phyloP scores from a whole-genome alignment of 1,140 invertebrate species.

The Temnothorax curvispinosus region DNA sequence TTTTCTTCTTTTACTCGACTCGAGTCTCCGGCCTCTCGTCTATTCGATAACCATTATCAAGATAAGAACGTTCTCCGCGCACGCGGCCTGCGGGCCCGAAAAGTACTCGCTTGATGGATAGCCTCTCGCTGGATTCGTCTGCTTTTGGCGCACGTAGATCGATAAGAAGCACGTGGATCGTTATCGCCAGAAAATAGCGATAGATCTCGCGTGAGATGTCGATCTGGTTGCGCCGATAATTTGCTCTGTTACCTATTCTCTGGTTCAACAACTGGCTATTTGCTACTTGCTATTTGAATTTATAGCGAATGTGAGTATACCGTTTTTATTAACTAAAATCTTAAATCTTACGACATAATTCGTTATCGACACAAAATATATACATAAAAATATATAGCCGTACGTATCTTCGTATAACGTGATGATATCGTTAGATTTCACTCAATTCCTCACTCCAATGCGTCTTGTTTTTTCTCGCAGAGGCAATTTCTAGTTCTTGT shows the following conservation, averaged over 20 bases:
- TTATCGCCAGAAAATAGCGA: background rate
- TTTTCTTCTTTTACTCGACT: background rate
- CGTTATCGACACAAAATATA: background rate
- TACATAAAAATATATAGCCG: background rate
- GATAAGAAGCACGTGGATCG: background rate
- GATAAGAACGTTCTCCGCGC: conserved; percentile 57
- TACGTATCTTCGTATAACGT: background rate
- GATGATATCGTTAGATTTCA: background rate
- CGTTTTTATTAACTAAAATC: background rate
- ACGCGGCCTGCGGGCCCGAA: conserved; percentile 29
- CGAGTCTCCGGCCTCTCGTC: conserved; percentile 5
- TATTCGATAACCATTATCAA: conserved; percentile 58
- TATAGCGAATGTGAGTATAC: background rate
- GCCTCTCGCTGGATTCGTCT: conserved; percentile 39
- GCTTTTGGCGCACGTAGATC: conserved; percentile 53
- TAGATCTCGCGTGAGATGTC: background rate
- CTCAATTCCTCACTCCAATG: background rate
- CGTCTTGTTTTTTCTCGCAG: background rate
- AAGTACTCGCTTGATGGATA: background rate
- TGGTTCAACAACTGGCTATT: background rate
- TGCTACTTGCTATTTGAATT: conserved; percentile 18
- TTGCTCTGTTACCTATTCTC: background rate
- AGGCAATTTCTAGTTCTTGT: background rate
- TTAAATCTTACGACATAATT: background rate
- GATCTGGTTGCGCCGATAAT: background rate